Evolutionary conservation across 2,888 invertebrate species (phyloP).

Genomic region (Aspidiotus rigidus): DNA sequence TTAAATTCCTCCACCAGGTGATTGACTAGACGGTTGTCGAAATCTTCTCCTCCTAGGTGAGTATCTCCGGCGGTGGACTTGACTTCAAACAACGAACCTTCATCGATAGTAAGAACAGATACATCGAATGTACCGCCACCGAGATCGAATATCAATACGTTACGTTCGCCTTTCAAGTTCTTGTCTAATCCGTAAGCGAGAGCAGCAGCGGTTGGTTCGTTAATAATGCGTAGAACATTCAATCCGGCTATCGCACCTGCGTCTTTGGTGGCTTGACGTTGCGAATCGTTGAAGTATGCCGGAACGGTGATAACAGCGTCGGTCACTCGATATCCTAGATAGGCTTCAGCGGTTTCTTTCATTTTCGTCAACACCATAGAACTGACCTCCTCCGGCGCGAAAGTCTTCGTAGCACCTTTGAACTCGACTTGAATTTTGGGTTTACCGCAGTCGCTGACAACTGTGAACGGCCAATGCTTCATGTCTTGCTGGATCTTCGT

Average conservation of each 20-base stretch:
- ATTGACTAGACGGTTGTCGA: slow-evolving; percentile 50
- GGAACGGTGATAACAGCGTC: slow-evolving; percentile 73
- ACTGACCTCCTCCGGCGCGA: slow-evolving; percentile 61
- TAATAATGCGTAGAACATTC: slow-evolving; percentile 80
- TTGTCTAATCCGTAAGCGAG: slow-evolving; percentile 64
- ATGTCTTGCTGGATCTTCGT: slow-evolving; percentile 64
- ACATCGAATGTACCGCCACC: no score
- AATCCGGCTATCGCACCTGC: slow-evolving; percentile 76
- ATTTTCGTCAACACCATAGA: slow-evolving; percentile 55
- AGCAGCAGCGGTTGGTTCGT: slow-evolving; percentile 83
- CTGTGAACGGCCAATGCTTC: slow-evolving; percentile 75
- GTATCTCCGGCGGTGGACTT: no score
- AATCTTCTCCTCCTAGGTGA: no score
- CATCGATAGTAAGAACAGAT: no score
- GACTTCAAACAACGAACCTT: no score
- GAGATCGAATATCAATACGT: slow-evolving; percentile 56
- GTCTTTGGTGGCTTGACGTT: no score
- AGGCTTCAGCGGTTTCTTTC: no score
- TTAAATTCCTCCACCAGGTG: slow-evolving; percentile 53
- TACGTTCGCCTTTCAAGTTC: no score
- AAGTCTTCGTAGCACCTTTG: slow-evolving; percentile 54
- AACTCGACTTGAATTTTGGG: no score
- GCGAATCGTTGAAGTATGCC: no score
- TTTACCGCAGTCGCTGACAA: slow-evolving; percentile 57
- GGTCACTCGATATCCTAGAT: slow-evolving; percentile 46